phyloP scores from a whole-genome alignment of 2,888 invertebrate genomes.

The Crioceris asparagi region DNA sequence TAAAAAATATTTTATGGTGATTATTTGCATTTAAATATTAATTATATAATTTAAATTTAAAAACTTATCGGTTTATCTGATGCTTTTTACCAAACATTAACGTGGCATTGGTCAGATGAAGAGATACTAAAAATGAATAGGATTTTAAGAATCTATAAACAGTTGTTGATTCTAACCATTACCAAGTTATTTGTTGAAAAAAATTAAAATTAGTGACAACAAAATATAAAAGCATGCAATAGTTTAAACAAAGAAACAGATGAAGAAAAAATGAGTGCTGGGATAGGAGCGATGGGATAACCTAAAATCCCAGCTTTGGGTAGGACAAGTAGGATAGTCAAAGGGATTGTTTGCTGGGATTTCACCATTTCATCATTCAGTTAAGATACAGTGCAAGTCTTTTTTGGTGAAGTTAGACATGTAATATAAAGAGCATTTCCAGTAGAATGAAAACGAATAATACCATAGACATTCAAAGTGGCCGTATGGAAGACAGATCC shows the following conservation, averaged over 20 bases:
- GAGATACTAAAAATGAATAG: no score
- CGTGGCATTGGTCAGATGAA: no score
- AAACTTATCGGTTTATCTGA: no score
- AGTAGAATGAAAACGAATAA: conserved; percentile 2
- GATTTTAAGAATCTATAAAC: no score
- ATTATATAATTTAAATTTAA: no score
- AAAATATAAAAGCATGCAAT: conserved; percentile 27
- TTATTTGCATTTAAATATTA: no score
- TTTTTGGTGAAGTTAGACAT: no score
- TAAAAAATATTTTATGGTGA: no score
- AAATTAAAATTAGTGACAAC: conserved; percentile 26
- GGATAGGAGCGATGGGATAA: conserved; percentile 29
- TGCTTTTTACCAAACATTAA: no score
- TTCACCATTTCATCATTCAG: conserved; percentile 3
- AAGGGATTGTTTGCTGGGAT: conserved; percentile 25
- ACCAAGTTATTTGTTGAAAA: conserved; percentile 8
- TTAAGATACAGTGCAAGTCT: conserved; percentile 10
- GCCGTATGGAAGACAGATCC: conserved; percentile 34
- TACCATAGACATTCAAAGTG: conserved; percentile 36
- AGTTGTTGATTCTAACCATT: no score
- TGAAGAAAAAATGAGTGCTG: conserved; percentile 29
- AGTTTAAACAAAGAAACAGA: conserved; percentile 26
- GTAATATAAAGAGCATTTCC: no score
- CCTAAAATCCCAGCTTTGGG: conserved; percentile 29
- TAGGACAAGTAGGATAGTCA: conserved; percentile 15